Conservation (phyloP, 2,797 vertebrate genomes). For the Cirrhinus mrigala region DNA sequence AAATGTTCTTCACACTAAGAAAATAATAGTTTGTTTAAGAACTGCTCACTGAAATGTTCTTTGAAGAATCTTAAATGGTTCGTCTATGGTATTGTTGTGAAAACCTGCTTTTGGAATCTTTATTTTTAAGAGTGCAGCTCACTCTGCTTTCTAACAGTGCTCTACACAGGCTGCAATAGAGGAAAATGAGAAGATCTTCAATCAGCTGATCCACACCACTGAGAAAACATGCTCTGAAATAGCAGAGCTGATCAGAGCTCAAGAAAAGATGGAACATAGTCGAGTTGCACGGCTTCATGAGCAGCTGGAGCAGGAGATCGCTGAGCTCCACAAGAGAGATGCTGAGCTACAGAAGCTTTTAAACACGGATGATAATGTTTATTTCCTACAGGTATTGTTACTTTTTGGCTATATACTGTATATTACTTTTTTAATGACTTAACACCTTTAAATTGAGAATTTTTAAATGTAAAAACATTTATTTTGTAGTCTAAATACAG, state of each 20-base stretch:
- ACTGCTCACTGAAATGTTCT: too few species aligned
- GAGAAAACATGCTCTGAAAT: background rate
- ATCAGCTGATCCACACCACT: background rate
- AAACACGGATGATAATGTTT: background rate
- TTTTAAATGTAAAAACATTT: background rate
- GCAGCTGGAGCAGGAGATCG: background rate
- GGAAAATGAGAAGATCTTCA: background rate
- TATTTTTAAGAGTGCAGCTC: background rate
- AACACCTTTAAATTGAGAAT: background rate
- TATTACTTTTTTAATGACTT: background rate
- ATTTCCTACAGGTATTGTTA: background rate
- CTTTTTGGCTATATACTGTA: background rate
- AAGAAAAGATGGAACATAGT: background rate
- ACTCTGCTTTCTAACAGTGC: background rate
- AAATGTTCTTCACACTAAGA: too few species aligned
- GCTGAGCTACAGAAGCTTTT: background rate
- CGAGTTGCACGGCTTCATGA: background rate
- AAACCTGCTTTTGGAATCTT: too few species aligned
- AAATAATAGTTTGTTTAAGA: too few species aligned
- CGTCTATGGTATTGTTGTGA: too few species aligned
- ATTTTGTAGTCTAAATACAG: background rate
- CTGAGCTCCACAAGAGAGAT: background rate
- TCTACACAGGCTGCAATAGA: background rate
- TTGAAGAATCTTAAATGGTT: too few species aligned
- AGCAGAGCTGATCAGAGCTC: slow-evolving; percentile 3